Evolutionary conservation across 2,888 invertebrate genomes (phyloP), one percentile per base, ranked within the genome.

Genomic region (Scaptomyza caliginosa): DNA sequence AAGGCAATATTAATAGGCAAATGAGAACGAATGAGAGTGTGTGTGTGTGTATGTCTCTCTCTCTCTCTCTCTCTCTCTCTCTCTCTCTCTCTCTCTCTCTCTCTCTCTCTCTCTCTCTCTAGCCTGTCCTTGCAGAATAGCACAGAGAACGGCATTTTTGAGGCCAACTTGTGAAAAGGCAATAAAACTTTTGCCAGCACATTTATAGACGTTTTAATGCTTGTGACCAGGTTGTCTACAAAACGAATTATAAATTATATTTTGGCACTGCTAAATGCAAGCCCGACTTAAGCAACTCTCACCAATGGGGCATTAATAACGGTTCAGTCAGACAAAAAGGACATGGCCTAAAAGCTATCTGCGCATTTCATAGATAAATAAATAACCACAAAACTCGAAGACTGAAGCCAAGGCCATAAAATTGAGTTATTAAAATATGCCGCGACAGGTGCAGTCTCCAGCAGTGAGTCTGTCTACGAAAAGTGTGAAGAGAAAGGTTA

Each of bases 221-320:
- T 63, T 64, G 43, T 55, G 76, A 55, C 74, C 60, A 56, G 60
- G 60, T 67, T 73, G 68, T 74, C 77, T 62, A 48, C 55, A 36
- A 56, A 57, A 73, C 82, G 80, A 85, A 67, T 81, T 86, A 86
- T 81, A 78, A 86, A 81, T 46, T 46, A 86, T 77, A 84, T 81
- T 77, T 77, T 77, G 72, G 73, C 60, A 62, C 57, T 32, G 67
- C 30, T 48, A 38, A 59, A 58, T 51, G 45, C 49, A 55, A 32
- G 39, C 34, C 38, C 36, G 48, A 45, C 43, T 49, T 46, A 49
- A 58, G 55, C 59, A 60, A 52, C 62, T 62, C 72, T 67, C 66
- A 26, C 55, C 68, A 60, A 24, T 50, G 42, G 46, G 48, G 40
- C 81, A 81, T 84, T 86, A 72, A 81, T 81, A 86, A 80, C 74